phyloP scores from a whole-genome alignment of 2,113 vertebrate genomes.

The Cottus gobio region DNA sequence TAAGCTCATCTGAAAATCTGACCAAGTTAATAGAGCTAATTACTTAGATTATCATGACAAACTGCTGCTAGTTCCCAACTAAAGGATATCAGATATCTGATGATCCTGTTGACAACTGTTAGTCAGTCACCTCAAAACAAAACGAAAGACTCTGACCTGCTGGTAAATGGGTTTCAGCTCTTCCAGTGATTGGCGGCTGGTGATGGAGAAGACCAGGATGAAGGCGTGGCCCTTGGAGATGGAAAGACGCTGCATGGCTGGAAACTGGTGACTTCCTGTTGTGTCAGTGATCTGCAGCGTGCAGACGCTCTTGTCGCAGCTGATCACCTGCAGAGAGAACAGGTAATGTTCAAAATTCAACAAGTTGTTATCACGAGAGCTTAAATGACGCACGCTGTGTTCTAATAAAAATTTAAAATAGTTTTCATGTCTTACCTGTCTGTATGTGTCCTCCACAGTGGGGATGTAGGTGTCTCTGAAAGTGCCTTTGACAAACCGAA shows the following conservation, averaged over 20 bases:
- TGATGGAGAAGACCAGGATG: constrained; percentile 94
- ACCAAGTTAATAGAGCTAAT: not conserved
- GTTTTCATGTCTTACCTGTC: constrained; percentile 78
- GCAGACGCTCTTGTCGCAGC: constrained; percentile 96
- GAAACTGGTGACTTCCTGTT: constrained; percentile 95
- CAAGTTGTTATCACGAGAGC: not conserved
- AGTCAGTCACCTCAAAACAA: not conserved
- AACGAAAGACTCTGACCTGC: constrained; percentile 80
- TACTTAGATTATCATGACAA: not conserved
- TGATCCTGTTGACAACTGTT: not conserved
- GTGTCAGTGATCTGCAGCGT: constrained; percentile 97
- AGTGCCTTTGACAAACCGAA: constrained; percentile 96
- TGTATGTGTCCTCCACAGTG: constrained; percentile 95
- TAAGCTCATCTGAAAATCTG: not conserved
- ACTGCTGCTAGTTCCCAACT: not conserved
- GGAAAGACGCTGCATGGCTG: constrained; percentile 95
- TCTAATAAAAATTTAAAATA: not conserved
- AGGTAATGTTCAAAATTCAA: not conserved
- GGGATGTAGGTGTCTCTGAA: constrained; percentile 96
- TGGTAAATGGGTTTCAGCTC: constrained; percentile 95
- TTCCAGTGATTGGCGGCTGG: constrained; percentile 93
- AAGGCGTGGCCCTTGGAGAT: constrained; percentile 97
- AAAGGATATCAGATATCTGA: not conserved
- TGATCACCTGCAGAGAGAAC: constrained; percentile 85
- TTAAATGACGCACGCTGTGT: no score